Percentiles rank a stretch among this genome's conserved stretches.
phyloP scores from a whole-genome alignment of 2,888 invertebrate species.

The Eilema caniola region DNA sequence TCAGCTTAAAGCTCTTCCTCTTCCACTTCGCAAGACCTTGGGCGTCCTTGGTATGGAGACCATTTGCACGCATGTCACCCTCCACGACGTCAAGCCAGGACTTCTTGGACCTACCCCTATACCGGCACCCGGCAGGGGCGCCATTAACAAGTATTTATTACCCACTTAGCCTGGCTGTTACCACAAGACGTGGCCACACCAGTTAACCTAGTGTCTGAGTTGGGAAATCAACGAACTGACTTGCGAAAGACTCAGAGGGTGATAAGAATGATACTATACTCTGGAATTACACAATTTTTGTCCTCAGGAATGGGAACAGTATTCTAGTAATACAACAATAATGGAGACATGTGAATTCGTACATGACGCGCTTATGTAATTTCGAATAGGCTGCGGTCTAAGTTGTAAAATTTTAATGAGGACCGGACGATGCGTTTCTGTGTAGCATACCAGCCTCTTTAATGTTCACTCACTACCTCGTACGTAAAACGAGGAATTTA shows the following conservation, averaged over 20 bases:
- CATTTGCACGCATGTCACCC: too few species aligned
- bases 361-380: not conserved
- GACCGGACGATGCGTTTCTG: not conserved
- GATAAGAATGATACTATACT: not conserved
- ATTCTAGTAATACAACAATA: not conserved
- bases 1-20: too few species aligned
- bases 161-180: too few species aligned
- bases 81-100: too few species aligned
- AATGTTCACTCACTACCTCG: not conserved
- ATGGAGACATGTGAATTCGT: not conserved
- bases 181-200: too few species aligned
- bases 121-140: too few species aligned
- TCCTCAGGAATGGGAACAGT: not conserved
- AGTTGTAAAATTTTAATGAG: slow-evolving; percentile 1
- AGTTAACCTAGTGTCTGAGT: too few species aligned
- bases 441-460: not conserved
- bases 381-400: not conserved
- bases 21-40: too few species aligned
- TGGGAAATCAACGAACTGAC: not conserved
- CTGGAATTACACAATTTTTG: not conserved
- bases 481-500: slow-evolving; percentile 9
- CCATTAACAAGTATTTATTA: too few species aligned
- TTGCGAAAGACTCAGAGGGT: too few species aligned
- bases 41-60: too few species aligned
- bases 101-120: too few species aligned